Base-by-base conservation (phyloP, 2,888 invertebrate genomes). In the Fragum sueziense region DNA sequence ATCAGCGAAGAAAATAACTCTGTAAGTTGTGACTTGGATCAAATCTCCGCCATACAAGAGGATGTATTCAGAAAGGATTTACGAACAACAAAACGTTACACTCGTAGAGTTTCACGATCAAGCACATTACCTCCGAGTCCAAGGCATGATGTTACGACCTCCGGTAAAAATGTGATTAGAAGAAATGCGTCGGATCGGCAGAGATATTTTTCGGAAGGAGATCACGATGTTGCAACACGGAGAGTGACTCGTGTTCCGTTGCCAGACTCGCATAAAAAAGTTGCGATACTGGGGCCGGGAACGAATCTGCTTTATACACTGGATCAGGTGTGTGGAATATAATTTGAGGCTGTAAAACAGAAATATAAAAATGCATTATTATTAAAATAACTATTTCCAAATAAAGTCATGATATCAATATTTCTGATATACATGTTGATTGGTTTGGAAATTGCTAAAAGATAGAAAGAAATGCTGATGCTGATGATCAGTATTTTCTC, bases 201-300 rank as follows among this genome's bases (percentile, higher is more conserved):
- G 20, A 52, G 70, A 20, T 70, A 54, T 54, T 33, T 70, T 14
- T 70, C 70, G 11, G 70, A 70, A 34, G 57, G 70, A 1, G 52
- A 69, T 22, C 31, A 54, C 7, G n/a, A 33, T 2, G 37, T 37
- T 2, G 37, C 59, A 3, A 71, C 71, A 22, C 37, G 69, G 11
- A 61, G 69, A 27, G 61, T 74, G 25, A 65, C 37, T 34, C 69
- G 74, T 41, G 22, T 70, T 37, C 54, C 67, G 20, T 33, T 41
- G 3, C 79, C 79, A 22, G 85, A 88, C 27, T 87, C 89, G 75
- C 85, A 90, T 41, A 89, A 88, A 73, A 90, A 90, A 78, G 89
- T 91, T 67, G 91, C 90, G 27, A 86, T 91, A n/a, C 86, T 85
- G n/a, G 87, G 86, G 85, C 74, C 79, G 7, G 88, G 88, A 4